phyloP scores from a whole-genome alignment of 2,797 vertebrate species.

The Cossypha caffra region DNA sequence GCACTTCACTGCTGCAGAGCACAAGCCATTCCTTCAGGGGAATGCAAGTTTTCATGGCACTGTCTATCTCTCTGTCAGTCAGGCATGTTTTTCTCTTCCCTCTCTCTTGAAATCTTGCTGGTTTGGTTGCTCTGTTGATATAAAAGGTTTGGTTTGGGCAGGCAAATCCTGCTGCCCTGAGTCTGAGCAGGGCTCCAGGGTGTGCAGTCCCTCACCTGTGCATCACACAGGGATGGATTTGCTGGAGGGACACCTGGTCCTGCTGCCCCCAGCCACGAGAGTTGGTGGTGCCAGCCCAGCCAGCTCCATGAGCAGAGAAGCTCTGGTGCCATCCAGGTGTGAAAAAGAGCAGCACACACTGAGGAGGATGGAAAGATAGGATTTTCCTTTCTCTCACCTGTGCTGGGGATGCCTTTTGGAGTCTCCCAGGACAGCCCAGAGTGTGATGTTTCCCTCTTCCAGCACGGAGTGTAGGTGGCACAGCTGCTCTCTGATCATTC shows the following conservation, averaged over 20 bases:
- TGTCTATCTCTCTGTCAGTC: not conserved
- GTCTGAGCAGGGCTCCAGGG: not conserved
- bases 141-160: not conserved
- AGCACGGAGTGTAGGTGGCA: not conserved
- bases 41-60: not conserved
- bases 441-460: not conserved
- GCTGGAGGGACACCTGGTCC: not conserved
- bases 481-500: not conserved
- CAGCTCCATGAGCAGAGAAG: not conserved
- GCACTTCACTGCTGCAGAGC: not conserved
- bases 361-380: accelerated
- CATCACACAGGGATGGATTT: not conserved
- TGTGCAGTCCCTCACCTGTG: accelerated
- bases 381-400: not conserved
- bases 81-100: not conserved
- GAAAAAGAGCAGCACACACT: accelerated
- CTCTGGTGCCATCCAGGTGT: not conserved
- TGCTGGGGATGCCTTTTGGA: not conserved
- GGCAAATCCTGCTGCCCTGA: not conserved
- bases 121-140: not conserved
- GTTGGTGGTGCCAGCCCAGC: not conserved
- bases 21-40: not conserved
- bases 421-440: not conserved
- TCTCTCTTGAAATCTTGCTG: not conserved
- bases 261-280: accelerated